Percentiles rank a stretch among this genome's conserved stretches.
Evolutionary conservation across 1,140 invertebrate species (phyloP).

Genomic region (Heliconius hewitsoni): DNA sequence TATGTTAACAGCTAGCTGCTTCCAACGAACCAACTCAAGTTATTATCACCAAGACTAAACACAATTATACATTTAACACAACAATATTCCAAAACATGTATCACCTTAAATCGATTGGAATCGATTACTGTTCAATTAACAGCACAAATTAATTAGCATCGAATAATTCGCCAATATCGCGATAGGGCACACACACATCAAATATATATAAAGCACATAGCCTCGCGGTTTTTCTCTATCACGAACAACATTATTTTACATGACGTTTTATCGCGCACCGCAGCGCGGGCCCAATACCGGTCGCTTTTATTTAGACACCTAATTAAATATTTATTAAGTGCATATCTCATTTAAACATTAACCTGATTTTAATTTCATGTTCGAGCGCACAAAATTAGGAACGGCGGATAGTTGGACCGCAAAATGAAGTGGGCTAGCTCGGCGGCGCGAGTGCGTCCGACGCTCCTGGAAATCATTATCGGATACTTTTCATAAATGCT

Average conservation of each 20-base stretch:
- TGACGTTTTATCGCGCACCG: constrained; percentile 61
- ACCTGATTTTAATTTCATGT: constrained; percentile 79
- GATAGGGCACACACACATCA: constrained; percentile 20
- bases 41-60: constrained; percentile 21
- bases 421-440: constrained; percentile 75
- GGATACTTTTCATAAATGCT: constrained; percentile 60
- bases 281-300: constrained; percentile 50
- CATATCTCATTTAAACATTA: constrained; percentile 78
- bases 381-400: constrained; percentile 77
- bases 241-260: constrained; percentile 64
- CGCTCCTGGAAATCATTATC: constrained; percentile 69
- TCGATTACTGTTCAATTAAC: constrained; percentile 14
- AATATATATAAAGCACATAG: constrained; percentile 35
- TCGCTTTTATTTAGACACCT: constrained; percentile 79
- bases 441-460: constrained; percentile 49
- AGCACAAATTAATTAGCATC: constrained; percentile 41
- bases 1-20: constrained; percentile 54
- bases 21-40: constrained; percentile 45
- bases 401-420: constrained; percentile 65
- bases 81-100: not conserved
- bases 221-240: constrained; percentile 55
- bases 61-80: not conserved
- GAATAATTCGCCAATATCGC: constrained; percentile 34
- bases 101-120: not conserved
- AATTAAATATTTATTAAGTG: constrained; percentile 81